phyloP scores from a whole-genome alignment of 2,797 vertebrate genomes.

The Sphenopsis melanotis region DNA sequence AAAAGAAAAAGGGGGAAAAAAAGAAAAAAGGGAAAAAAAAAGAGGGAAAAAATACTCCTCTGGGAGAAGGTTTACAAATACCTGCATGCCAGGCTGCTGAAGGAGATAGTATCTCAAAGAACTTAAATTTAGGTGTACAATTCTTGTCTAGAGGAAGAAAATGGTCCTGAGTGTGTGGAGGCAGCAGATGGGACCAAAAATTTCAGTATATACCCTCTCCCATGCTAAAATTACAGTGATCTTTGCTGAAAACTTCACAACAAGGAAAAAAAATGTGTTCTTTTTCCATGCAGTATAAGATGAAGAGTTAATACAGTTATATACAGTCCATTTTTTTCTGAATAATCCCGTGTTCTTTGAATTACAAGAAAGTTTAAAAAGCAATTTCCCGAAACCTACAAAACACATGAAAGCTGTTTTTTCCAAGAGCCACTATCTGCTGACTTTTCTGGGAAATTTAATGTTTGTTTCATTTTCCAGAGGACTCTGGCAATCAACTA shows the following conservation, averaged over 20 bases:
- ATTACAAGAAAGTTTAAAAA: background rate
- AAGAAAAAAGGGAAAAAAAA: background rate
- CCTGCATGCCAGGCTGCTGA: constrained; percentile 74
- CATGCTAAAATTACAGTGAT: background rate
- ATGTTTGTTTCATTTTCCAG: background rate
- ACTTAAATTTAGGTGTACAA: constrained; percentile 57
- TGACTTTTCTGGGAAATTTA: background rate
- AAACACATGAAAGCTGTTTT: background rate
- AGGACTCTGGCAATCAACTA: background rate
- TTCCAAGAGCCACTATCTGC: background rate
- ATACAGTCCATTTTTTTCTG: background rate
- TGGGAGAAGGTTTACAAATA: constrained; percentile 63
- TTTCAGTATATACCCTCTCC: background rate
- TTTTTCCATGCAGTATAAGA: background rate
- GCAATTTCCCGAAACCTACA: background rate
- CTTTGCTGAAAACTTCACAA: background rate
- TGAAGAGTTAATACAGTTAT: background rate
- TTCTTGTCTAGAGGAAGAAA: background rate
- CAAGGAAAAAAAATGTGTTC: background rate
- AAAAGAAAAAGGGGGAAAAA: background rate
- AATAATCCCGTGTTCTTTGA: background rate
- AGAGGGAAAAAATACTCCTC: background rate
- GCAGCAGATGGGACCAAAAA: constrained; percentile 36
- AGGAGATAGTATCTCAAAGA: constrained; percentile 82
- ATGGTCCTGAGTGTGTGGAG: background rate